A percentile compares a stretch with the other conserved stretches of the same genome.
These are phyloP conservation scores for Tarsius wallacei DNA, from an alignment of 2,797 vertebrate species.

Conservation along the genomic window DNA sequence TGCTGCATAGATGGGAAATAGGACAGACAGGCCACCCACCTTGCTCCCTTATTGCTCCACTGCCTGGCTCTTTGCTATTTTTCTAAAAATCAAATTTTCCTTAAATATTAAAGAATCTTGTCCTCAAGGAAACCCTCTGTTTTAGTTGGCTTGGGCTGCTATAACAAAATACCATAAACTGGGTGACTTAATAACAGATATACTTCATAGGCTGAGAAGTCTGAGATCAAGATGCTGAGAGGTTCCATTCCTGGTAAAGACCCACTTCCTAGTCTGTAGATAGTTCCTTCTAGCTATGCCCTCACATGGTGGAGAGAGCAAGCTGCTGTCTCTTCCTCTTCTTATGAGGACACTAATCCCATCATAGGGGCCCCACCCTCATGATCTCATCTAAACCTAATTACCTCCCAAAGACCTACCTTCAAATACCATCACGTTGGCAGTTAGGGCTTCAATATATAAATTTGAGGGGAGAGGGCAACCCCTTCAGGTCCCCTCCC, in stretches of 20 bases:
- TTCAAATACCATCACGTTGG: not conserved
- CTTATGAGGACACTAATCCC: not conserved
- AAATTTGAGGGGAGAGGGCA: not conserved
- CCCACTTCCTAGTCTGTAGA: not conserved
- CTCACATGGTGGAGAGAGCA: not conserved
- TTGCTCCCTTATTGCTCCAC: not conserved
- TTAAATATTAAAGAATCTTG: slow-evolving; percentile 3
- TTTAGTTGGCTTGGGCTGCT: not conserved
- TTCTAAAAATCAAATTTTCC: not conserved
- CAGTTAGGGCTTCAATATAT: not conserved
- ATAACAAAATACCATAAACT: not conserved
- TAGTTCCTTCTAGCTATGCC: not conserved
- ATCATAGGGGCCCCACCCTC: not conserved
- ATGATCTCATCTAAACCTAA: not conserved
- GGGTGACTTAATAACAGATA: not conserved
- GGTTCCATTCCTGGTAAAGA: not conserved
- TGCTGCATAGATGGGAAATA: not conserved
- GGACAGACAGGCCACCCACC: not conserved
- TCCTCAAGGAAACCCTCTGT: not conserved
- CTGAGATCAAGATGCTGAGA: not conserved
- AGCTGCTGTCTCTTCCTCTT: not conserved
- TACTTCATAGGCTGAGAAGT: not conserved
- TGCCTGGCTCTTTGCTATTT: not conserved
- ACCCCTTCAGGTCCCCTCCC: too few relatives aligned
- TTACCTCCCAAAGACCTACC: not conserved